A percentile compares a stretch with the other conserved stretches of the same genome.
These are phyloP conservation scores for Semnornis frantzii DNA, from an alignment of 2,113 vertebrate species.

Conservation along the genomic window DNA sequence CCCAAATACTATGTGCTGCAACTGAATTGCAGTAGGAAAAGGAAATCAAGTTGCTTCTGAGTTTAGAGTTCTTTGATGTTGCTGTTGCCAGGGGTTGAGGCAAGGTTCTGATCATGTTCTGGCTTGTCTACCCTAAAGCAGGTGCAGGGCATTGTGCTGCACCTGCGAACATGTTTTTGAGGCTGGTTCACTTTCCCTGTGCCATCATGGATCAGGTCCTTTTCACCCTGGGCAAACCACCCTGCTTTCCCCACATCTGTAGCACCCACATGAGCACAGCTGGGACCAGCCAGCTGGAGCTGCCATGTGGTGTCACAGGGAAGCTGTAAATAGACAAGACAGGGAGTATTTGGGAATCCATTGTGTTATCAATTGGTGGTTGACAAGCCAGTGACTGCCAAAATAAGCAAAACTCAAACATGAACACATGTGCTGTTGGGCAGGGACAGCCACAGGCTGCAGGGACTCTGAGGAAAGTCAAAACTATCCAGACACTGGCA, in stretches of 20 bases:
- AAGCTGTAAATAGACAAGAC: background rate
- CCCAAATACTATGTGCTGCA: background rate
- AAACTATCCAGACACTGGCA: background rate
- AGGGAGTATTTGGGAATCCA: background rate
- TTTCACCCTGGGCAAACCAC: background rate
- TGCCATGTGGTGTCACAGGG: background rate
- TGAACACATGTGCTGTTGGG: background rate
- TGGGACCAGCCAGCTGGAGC: background rate
- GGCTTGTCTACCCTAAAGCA: background rate
- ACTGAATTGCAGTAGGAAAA: background rate
- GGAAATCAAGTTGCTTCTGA: background rate
- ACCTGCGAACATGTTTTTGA: background rate
- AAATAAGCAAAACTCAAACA: background rate
- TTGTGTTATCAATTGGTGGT: background rate
- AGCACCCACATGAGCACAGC: background rate
- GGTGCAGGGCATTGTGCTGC: accelerated
- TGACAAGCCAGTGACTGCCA: background rate
- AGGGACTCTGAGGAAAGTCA: background rate
- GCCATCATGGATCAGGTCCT: background rate
- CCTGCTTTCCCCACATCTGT: accelerated
- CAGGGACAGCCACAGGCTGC: background rate
- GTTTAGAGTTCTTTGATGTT: background rate
- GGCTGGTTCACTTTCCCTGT: background rate
- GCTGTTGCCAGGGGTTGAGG: accelerated
- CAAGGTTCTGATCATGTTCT: background rate